Evolutionary conservation across 2,797 vertebrate genomes (phyloP), one percentile per base, ranked within the genome.

Genomic region (Crocidura indochinensis): DNA sequence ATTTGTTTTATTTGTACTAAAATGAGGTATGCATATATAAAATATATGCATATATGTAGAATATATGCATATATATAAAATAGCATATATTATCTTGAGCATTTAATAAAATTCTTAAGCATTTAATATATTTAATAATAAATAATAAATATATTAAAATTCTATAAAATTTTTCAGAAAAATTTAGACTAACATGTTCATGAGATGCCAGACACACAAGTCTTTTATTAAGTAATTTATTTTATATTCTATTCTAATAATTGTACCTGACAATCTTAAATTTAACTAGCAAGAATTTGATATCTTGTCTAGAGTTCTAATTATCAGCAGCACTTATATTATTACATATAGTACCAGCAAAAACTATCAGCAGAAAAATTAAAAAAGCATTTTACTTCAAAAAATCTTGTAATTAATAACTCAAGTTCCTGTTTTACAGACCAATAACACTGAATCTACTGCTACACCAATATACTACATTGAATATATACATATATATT

Each of bases 371-470:
- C 68, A n/a, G 4, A 79, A 87, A 91, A 0, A 47, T 2, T 26
- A 76, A 1, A n/a, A 78, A 27, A 31, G 29, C 0, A 51, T 96
- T 96, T 79, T 73, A 82, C 80, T 90, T 94, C 14, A 51, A 85
- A 80, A 88, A 96, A 92, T 80, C 73, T 51, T 27, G 0, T 27
- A 15, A 31, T 20, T 24, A 93, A 2, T 20, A 46, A 92, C 82
- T 38, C 87, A 29, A 2, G 74, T 80, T 91, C 82, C 24, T 9
- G 51, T 3, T 51, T 38, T 38, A 38, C 38, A 38, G 38, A 38
- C 38, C 2, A 38, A 38, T 38, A 38, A 38, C 38, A 38, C 38
- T 38, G 38, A 38, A 38, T 38, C 38, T 38, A 38, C 38, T 38
- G 38, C 38, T 38, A 38, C 38, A 38, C 38, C 5, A 38, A 38